Evolutionary conservation across 2,888 invertebrate species (phyloP).

Genomic region (Nemotelus nigrinus): DNA sequence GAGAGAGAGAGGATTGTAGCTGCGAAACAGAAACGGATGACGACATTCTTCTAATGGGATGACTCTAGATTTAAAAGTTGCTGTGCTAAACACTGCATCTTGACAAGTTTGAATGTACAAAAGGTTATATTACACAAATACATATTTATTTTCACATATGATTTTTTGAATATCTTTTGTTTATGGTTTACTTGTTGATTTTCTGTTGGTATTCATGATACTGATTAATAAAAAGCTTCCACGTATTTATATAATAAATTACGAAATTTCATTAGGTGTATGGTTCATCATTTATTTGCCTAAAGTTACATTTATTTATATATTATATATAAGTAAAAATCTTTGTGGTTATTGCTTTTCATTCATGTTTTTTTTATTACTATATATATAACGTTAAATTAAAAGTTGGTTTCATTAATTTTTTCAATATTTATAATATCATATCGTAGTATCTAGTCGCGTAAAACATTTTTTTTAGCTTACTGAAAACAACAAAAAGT

Average conservation of each 20-base stretch:
- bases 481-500: conserved; percentile 14
- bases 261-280: conserved; percentile 40
- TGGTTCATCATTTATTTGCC: conserved; percentile 42
- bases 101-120: conserved; percentile 29
- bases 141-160: conserved; percentile 9
- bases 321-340: conserved; percentile 44
- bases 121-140: conserved; percentile 28
- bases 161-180: background rate
- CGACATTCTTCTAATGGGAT: background rate
- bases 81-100: conserved; percentile 8
- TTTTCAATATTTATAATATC: conserved; percentile 53
- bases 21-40: background rate
- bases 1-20: background rate
- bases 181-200: conserved; percentile 18
- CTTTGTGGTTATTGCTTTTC: conserved; percentile 51
- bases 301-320: conserved; percentile 25
- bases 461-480: background rate
- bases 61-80: background rate
- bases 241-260: conserved; percentile 37
- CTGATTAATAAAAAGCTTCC: conserved; percentile 38
- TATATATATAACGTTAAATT: conserved; percentile 25
- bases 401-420: conserved; percentile 40
- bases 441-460: conserved; percentile 22
- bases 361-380: conserved; percentile 46
- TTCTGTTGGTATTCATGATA: conserved; percentile 26